Percentiles rank a stretch among this genome's conserved stretches.
These are phyloP conservation scores for Tokudaia tokunoshimensis DNA, from an alignment of 2,797 vertebrate species.

Conservation along the genomic window DNA sequence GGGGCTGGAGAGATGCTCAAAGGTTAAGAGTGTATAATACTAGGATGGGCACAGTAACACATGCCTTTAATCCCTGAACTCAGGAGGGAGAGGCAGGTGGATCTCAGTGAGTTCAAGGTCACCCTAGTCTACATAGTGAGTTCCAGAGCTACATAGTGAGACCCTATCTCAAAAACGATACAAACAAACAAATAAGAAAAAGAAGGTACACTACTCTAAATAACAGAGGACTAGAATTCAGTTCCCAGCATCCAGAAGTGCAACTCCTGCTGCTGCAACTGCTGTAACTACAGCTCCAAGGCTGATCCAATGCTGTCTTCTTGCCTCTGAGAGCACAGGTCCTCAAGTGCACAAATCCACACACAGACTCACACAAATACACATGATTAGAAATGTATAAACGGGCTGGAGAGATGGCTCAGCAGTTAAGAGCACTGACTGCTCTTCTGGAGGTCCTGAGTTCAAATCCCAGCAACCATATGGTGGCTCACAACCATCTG, in stretches of 20 bases:
- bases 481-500: too few relatives aligned
- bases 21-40: neutral
- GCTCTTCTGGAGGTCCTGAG: too few relatives aligned
- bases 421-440: too few relatives aligned
- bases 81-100: neutral
- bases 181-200: neutral
- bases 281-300: neutral
- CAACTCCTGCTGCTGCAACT: too few relatives aligned
- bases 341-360: neutral
- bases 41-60: too few relatives aligned
- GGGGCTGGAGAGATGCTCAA: neutral
- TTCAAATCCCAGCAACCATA: too few relatives aligned
- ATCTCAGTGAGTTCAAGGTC: neutral
- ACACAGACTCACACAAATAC: neutral
- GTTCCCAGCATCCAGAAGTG: neutral
- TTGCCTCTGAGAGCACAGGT: neutral
- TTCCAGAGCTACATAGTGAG: neutral
- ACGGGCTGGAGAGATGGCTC: neutral
- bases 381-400: neutral
- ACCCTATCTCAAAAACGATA: neutral
- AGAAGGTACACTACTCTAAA: neutral
- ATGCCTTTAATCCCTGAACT: neutral
- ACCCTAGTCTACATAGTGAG: neutral
- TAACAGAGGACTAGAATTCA: neutral
- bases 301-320: neutral